phyloP scores from a whole-genome alignment of 2,797 vertebrate species.

The Sebastes steindachneri region DNA sequence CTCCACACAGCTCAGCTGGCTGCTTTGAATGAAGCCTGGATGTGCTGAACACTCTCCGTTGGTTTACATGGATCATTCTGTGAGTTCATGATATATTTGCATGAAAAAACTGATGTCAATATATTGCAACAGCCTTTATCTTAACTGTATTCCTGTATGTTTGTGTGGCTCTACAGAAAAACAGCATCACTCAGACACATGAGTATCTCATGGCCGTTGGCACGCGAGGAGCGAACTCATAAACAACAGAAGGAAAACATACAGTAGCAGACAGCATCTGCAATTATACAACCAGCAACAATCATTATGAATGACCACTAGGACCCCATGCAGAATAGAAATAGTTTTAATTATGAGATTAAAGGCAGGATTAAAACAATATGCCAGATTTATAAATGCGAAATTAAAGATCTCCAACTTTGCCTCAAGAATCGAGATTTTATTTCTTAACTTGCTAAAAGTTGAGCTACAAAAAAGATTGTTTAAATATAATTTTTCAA shows the following conservation, averaged over 20 bases:
- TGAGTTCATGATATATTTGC: slow-evolving; percentile 45
- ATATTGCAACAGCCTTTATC: neutral
- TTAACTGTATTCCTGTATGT: neutral
- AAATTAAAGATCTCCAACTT: neutral
- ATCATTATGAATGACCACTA: neutral
- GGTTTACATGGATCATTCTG: neutral
- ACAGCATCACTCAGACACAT: neutral
- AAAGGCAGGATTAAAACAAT: neutral
- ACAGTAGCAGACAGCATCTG: neutral
- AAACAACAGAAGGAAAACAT: neutral
- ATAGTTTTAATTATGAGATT: too few relatives aligned
- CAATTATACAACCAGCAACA: neutral
- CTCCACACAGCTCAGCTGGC: slow-evolving; percentile 9
- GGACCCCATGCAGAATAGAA: neutral
- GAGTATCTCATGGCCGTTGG: neutral
- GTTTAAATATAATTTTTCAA: too few relatives aligned
- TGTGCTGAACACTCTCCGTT: neutral
- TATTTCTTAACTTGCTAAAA: too few relatives aligned
- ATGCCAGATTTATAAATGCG: neutral
- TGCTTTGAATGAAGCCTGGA: slow-evolving; percentile 52
- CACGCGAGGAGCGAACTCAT: neutral
- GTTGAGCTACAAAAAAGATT: too few relatives aligned
- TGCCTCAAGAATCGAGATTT: neutral
- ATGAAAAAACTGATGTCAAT: slow-evolving; percentile 21
- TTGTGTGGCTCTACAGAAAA: neutral